Evolutionary conservation across 2,113 vertebrate genomes (phyloP).

Genomic region (Mungos mungo): DNA sequence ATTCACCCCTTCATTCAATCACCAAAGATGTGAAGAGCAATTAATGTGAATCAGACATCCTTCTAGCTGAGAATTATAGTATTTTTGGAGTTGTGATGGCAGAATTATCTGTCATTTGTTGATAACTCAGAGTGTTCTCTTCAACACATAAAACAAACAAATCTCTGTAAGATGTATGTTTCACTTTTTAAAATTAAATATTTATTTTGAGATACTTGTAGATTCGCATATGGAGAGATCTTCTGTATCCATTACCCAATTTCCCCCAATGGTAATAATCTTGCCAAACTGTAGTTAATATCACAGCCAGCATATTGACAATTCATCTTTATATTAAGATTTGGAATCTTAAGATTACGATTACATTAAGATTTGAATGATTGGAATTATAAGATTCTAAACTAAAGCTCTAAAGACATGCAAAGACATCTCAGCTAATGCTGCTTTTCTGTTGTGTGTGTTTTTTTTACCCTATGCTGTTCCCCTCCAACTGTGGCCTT

Average conservation of each 20-base stretch:
- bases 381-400: background rate
- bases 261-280: background rate
- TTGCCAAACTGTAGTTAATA: background rate
- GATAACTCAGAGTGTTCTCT: background rate
- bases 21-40: background rate
- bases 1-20: background rate
- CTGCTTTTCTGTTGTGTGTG: background rate
- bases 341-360: background rate
- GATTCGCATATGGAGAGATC: background rate
- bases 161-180: background rate
- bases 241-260: background rate
- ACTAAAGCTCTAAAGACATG: background rate
- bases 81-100: background rate
- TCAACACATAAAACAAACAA: background rate
- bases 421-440: background rate
- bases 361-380: background rate
- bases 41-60: background rate
- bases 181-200: background rate
- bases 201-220: background rate
- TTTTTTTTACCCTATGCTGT: background rate
- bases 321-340: background rate
- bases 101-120: background rate
- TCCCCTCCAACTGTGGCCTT: background rate
- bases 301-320: background rate
- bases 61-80: background rate